Base-by-base conservation (phyloP, 2,888 invertebrate genomes). In the Sarcophaga rosellei region DNA sequence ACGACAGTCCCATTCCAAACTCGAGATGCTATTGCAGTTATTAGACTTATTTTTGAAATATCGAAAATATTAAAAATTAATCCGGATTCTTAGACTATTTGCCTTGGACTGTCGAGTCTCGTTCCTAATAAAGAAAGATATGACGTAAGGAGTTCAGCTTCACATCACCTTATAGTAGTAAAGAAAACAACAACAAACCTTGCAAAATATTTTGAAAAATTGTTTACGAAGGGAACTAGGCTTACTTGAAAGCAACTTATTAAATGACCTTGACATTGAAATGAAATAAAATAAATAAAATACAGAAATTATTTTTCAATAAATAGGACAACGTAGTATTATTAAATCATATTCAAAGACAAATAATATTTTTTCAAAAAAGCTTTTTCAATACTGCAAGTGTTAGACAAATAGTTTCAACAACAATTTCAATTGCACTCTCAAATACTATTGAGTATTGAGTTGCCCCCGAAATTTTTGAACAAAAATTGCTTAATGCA, bases 401-500 rank as follows among this genome's bases (percentile, higher is more conserved):
- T 53, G 53, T 4, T 53, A 53, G 53, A 4, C 17, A 53, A 53
- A 53, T 15, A 53, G 35, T 35, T 35, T 8, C 35, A 35, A 53
- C n/a, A n/a, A 11, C 5, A 53, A 45, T 53, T 69, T 20, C 25
- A 45, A 44, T 53, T 53, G 44, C 45, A 61, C 45, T 45, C 21
- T 20, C 35, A 62, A 73, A 53, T 23, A 53, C 62, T 66, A 62
- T 44, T 1, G 11, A 47, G 17, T 44, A n/a, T n/a, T n/a, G n/a
- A 72, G 74, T 65, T 85, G 85, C 85, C 85, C 81, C 81, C 85
- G 79, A 85, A 82, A 82, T 68, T 62, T 59, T 25, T 35, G 8
- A 10, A 10, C 8, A 8, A 35, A 10, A 35, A 35, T 35, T 35
- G 2, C 35, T 10, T 35, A 35, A 35, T 35, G 35, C 35, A 35